These are phyloP conservation scores for Pagetopsis macropterus DNA, from an alignment of 2,797 vertebrate genomes.

Conservation along the genomic window DNA sequence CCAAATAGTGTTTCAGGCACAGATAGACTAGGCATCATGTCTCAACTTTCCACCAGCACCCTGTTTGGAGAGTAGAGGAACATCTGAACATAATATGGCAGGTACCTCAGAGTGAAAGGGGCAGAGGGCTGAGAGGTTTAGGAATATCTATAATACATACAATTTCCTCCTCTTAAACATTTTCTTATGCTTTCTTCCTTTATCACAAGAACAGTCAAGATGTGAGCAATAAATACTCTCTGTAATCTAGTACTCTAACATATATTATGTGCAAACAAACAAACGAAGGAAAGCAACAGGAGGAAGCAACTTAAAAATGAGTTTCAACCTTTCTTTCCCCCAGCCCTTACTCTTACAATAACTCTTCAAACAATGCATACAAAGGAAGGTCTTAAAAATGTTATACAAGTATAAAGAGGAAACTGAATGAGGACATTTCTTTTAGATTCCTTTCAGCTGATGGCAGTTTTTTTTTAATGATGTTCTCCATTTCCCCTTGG, in stretches of 20 bases:
- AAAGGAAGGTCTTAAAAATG: constrained; percentile 32
- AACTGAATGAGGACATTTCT: constrained; percentile 34
- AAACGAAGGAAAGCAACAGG: constrained; percentile 29
- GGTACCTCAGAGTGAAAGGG: constrained; percentile 66
- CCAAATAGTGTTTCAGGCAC: constrained; percentile 79
- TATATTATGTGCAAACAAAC: constrained; percentile 66
- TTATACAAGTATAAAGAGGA: constrained; percentile 47
- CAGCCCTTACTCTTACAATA: constrained; percentile 29
- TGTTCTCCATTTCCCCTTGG: constrained; percentile 9
- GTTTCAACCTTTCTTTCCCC: constrained; percentile 15
- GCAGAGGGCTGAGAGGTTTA: constrained; percentile 41
- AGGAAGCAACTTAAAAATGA: constrained; percentile 48
- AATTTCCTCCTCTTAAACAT: constrained; percentile 24
- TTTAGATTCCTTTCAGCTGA: constrained; percentile 14
- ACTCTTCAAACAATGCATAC: constrained; percentile 25
- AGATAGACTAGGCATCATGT: constrained; percentile 73
- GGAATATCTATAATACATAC: constrained; percentile 30
- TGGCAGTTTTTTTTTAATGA: constrained; percentile 18
- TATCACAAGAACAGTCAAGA: constrained; percentile 57
- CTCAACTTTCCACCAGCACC: constrained; percentile 63
- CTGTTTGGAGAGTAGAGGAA: constrained; percentile 55
- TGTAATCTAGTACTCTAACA: constrained; percentile 47
- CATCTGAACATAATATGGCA: constrained; percentile 62
- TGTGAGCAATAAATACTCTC: constrained; percentile 66
- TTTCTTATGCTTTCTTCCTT: constrained; percentile 23